Evolutionary conservation across 2,888 invertebrate genomes (phyloP), one percentile per base, ranked within the genome.

Genomic region (Drosophila parthenogenetica): DNA sequence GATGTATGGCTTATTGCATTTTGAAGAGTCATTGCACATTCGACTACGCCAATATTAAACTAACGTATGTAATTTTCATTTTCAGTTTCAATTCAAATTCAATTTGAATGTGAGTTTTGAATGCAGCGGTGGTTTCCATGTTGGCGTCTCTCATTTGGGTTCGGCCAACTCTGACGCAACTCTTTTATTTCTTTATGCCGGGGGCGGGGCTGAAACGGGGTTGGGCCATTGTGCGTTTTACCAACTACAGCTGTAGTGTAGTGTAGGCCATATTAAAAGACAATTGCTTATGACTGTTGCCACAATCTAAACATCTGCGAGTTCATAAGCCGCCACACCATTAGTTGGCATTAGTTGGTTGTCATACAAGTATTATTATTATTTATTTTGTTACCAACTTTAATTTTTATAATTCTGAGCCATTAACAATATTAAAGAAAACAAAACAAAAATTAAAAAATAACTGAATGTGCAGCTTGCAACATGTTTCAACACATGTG

Each of bases 21-120:
- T 86, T 70, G 69, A 83, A 83, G 86, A 86, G 83, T 84, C 83
- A 80, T 85, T 80, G 75, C 69, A 60, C 72, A 77, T 59, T 55
- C 66, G 75, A 79, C 85, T 63, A 77, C 39, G 79, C 70, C 81
- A 75, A 82, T 85, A 76, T 32, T 39, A 14, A 7, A 14, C n/a
- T n/a, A 14, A n/a, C n/a, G 58, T 69, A 54, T 84, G 67, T 65
- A 74, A 70, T 77, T 75, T 79, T 68, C 63, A 39, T 59, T 69
- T 68, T 67, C 64, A 75, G 69, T 79, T 80, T 77, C 66, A 76
- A 69, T 84, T 84, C 74, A 62, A 73, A 57, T 77, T 69, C 58
- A 66, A 73, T 77, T 77, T 77, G 73, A 77, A 77, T 77, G 19
- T 3, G 3, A n/a, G n/a, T n/a, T n/a, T 22, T 22, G 22, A 22